Base-by-base conservation (phyloP, 2,888 invertebrate genomes). In the Silvanus unidentatus region DNA sequence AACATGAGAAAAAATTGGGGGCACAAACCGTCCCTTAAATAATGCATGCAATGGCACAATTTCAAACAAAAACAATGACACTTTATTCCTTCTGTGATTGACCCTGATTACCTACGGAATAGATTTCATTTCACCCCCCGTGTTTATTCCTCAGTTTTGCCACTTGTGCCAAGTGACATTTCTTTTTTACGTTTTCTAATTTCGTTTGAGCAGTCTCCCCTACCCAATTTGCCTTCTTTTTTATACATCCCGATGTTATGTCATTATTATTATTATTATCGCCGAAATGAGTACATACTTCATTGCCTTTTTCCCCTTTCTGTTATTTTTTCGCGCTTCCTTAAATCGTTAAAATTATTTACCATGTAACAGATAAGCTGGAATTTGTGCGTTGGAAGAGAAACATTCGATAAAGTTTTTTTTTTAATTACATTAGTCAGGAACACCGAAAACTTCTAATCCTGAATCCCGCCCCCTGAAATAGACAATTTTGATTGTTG, bases 141-240 rank as follows among this genome's bases (percentile, higher is more conserved):
- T 50, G 50, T 55, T 57, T 55, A 56, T 54, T 58, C 39, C 57
- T 53, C 57, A 55, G 52, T 57, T 58, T 57, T 52, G 54, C 54
- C 60, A 60, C 58, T 60, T 58, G 58, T 58, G 59, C 46, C 48
- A 48, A 58, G 53, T 59, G 57, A 55, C 53, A 50, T 58, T 55
- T 51, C 51, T 47, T 52, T 50, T 55, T 22, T 22, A 22, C 47
- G 50, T 58, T 55, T 56, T 54, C 52, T 55, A 57, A 56, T 57
- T 57, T 53, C 39, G 46, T 46, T 52, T 46, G 50, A 32, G 4
- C 22, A 22, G 8, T 3, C 32, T 48, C 46, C 51, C 43, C 41
- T 48, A 51, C 49, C 42, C 54, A 55, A 54, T 57, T 57, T 53
- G 46, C 40, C 35, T 34, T 8, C 22, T 22, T 22, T 22, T 34